Evolutionary conservation across 2,888 invertebrate species (phyloP).

Genomic region (Phalera bucephala): DNA sequence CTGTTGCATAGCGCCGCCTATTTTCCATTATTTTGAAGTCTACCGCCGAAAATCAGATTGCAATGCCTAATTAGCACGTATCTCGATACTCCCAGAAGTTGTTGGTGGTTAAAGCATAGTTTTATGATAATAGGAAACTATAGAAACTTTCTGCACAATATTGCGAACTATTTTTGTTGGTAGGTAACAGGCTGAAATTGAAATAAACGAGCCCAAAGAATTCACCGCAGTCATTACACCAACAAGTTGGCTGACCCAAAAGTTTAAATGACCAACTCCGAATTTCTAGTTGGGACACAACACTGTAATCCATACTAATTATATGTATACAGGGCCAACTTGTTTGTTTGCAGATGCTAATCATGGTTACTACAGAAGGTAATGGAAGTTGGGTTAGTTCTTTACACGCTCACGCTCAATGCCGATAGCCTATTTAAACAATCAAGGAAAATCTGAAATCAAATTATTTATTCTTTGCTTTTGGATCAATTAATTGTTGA

Average conservation of each 20-base stretch:
- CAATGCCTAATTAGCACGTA: too few species aligned
- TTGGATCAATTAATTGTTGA: too few species aligned
- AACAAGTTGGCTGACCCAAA: conserved; percentile 37
- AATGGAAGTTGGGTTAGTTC: conserved; percentile 13
- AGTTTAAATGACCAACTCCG: conserved; percentile 45
- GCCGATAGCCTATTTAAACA: conserved; percentile 12
- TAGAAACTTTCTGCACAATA: not conserved
- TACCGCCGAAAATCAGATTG: too few species aligned
- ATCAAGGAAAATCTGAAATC: conserved; percentile 12
- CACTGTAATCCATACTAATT: conserved; percentile 21
- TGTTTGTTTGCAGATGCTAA: conserved; percentile 20
- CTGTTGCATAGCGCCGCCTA: too few species aligned
- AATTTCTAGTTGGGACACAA: conserved; percentile 22
- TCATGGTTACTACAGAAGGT: conserved; percentile 11
- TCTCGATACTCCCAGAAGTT: too few species aligned
- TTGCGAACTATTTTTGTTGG: conserved; percentile 10
- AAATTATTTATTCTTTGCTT: too few species aligned
- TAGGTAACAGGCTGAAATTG: conserved; percentile 43
- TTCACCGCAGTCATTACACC: conserved; percentile 28
- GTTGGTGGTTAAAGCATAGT: too few species aligned
- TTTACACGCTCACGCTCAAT: conserved; percentile 14
- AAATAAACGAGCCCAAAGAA: conserved; percentile 48
- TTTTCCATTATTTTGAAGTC: too few species aligned
- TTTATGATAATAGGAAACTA: too few species aligned
- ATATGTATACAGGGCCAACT: conserved; percentile 8